Base-by-base conservation (phyloP, 2,113 vertebrate species). In the Rhinichthys klamathensis region DNA sequence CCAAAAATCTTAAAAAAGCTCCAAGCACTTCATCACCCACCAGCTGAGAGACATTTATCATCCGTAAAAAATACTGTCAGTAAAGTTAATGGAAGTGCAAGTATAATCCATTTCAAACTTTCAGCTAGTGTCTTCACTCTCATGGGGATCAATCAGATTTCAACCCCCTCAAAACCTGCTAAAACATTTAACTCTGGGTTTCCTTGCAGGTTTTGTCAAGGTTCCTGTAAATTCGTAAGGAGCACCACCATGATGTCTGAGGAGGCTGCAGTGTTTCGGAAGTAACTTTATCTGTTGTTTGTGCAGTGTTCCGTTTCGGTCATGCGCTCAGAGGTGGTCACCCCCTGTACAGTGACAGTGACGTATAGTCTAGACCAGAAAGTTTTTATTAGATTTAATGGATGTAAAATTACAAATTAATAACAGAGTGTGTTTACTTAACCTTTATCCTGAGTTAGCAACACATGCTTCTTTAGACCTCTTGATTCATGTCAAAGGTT, bases 141-240 rank as follows among this genome's bases (percentile, higher is more conserved):
- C 23, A 60, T n/a, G 44, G 11, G 44, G 44, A 54, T 82, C 63
- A 63, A 46, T 63, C 78, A 46, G 78, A 63, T 80, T 27, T 65
- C 3, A 46, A 12, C 13, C 35, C 77, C 77, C 61, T 25, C 32
- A 16, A 76, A 84, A 44, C 58, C 44, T 13, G 13, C 51, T 78
- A 44, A 38, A 65, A 23, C 32, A 1, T 80, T 63, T 80, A 80
- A 80, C 49, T 56, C 27, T 6, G 73, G 73, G 16, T 67, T 78
- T 56, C 65, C 61, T 84, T 49, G 2, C 74, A 84, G 83, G 21
- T 77, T 84, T 51, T 67, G 46, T 77, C 61, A 78, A 84, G n/a
- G 58, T 63, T 63, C 8, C 58, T 63, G 78, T 80, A 46, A 0
- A 80, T 65, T 30, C 25, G 25, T 41, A 11, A 60, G 2, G 21